Conservation (phyloP, 2,113 vertebrate genomes). For the Cyphomyrus discorhynchus region DNA sequence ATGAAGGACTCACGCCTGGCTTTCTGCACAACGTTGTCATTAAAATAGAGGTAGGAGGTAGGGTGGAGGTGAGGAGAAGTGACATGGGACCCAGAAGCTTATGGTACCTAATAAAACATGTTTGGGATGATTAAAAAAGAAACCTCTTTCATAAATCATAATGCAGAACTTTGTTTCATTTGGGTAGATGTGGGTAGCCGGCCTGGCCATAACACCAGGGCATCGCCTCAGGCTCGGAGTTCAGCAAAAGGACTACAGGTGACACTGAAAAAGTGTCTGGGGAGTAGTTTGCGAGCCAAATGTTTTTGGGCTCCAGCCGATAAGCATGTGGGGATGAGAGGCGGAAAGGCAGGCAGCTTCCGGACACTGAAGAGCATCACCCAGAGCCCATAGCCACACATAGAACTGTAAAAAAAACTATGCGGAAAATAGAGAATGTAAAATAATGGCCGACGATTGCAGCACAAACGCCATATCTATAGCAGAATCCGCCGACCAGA, state of each 20-base stretch:
- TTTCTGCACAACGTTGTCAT: not conserved
- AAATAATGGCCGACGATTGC: not conserved
- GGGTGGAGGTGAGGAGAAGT: not conserved
- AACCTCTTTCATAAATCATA: not conserved
- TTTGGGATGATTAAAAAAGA: not conserved
- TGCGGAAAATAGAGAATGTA: not conserved
- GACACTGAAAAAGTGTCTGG: not conserved
- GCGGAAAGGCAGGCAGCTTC: not conserved
- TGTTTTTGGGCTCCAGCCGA: not conserved
- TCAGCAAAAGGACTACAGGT: not conserved
- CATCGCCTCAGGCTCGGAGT: not conserved
- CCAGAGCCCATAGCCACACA: not conserved
- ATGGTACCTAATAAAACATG: not conserved
- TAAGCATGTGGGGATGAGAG: not conserved
- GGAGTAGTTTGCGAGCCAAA: not conserved
- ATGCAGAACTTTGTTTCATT: not conserved
- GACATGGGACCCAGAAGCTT: not conserved
- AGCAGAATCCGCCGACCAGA: not conserved
- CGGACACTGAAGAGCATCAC: not conserved
- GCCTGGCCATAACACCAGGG: no score
- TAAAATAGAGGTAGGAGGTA: not conserved
- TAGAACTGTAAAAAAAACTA: not conserved
- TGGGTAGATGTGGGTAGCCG: not conserved
- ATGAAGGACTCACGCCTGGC: not conserved
- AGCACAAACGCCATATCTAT: not conserved